Conservation (phyloP, 2,797 vertebrate species). For the Orestias chungarensis region DNA sequence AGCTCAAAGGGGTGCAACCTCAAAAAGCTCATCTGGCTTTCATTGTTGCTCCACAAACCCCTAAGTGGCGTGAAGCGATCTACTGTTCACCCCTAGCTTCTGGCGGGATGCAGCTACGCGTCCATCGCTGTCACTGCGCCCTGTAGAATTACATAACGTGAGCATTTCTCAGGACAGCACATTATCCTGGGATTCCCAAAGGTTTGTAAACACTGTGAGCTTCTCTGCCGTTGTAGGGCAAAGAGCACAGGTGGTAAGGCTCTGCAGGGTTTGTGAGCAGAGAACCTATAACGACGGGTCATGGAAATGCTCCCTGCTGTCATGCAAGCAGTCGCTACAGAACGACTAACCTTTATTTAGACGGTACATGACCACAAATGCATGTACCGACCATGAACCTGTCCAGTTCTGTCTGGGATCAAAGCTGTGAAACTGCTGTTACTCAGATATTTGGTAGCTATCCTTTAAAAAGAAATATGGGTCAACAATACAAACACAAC, state of each 20-base stretch:
- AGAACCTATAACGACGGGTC: slow-evolving; percentile 5
- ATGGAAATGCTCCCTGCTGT: slow-evolving; percentile 9
- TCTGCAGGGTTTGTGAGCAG: slow-evolving; percentile 9
- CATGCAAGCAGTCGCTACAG: neutral
- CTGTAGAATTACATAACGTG: slow-evolving; percentile 49
- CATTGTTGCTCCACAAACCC: slow-evolving; percentile 43
- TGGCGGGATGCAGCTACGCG: slow-evolving; percentile 17
- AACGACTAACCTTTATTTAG: neutral
- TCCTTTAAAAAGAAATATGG: slow-evolving; percentile 28
- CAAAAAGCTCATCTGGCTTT: slow-evolving; percentile 39
- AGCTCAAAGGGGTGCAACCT: slow-evolving; percentile 47
- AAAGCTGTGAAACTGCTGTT: slow-evolving; percentile 51
- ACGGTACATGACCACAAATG: slow-evolving; percentile 15
- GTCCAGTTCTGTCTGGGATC: slow-evolving; percentile 61
- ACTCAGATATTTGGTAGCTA: slow-evolving; percentile 39
- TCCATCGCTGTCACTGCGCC: slow-evolving; percentile 36
- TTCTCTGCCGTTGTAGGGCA: slow-evolving; percentile 26
- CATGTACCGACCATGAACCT: neutral
- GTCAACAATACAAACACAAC: slow-evolving; percentile 41
- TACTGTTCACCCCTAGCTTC: slow-evolving; percentile 30
- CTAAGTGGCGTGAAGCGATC: slow-evolving; percentile 38
- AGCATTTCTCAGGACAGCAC: slow-evolving; percentile 54
- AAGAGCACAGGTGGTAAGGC: slow-evolving; percentile 19
- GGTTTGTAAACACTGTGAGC: slow-evolving; percentile 41
- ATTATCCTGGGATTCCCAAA: slow-evolving; percentile 50